Conservation (phyloP, 2,797 vertebrate species). For the Dromococcyx pavoninus region DNA sequence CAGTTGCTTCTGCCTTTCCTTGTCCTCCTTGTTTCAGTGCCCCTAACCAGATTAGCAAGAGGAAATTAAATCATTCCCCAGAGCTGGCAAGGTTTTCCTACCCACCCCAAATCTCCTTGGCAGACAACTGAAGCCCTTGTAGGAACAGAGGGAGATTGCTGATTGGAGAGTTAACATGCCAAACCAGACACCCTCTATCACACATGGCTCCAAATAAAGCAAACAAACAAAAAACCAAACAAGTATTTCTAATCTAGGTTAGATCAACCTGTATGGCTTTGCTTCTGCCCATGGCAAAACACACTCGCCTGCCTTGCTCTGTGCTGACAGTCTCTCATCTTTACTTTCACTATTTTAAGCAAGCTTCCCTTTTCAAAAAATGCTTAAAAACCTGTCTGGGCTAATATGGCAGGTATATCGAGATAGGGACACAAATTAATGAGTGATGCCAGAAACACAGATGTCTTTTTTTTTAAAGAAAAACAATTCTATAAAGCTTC, state of each 20-base stretch:
- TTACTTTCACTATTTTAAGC: neutral
- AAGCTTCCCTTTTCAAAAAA: neutral
- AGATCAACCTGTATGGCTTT: neutral
- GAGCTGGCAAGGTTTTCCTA: neutral
- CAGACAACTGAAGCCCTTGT: neutral
- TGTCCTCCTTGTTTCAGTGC: neutral
- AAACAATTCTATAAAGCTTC: neutral
- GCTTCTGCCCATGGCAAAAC: neutral
- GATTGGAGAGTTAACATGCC: neutral
- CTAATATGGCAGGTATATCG: neutral
- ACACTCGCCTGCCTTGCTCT: neutral
- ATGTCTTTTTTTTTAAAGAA: too few species aligned
- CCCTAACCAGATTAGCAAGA: neutral
- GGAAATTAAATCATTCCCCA: neutral
- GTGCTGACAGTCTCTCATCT: neutral
- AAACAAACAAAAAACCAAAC: neutral
- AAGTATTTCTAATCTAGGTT: neutral
- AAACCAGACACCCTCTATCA: fast-evolving
- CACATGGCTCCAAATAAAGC: neutral
- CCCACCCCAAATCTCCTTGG: neutral
- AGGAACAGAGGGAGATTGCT: neutral
- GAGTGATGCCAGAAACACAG: neutral
- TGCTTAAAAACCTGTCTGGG: neutral
- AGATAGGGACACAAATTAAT: neutral
- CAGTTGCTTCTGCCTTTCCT: neutral